Base-by-base conservation (phyloP, 2,888 invertebrate genomes). In the Dryadula phaetusa region DNA sequence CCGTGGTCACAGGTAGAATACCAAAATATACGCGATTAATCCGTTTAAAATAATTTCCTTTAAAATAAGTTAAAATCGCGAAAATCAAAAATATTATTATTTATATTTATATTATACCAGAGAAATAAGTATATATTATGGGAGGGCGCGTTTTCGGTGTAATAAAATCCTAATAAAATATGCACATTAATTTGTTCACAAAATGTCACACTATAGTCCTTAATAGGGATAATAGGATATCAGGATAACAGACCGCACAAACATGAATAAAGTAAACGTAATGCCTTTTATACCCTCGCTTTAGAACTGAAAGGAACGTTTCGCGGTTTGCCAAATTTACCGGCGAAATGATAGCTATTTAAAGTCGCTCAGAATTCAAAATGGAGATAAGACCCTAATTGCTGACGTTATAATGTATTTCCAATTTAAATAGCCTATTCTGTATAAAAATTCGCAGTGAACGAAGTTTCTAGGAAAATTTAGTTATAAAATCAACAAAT, bases 141-240 rank as follows among this genome's bases (percentile, higher is more conserved):
- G n/a, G n/a, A n/a, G n/a, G n/a, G n/a, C n/a, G n/a, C 18, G 8
- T 18, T 2, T 8, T 18, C 18, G 8, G 44, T 16, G 5, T 25
- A 28, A 32, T 53, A 32, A 42, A 42, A 53, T 3, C 20, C 20
- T 2, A n/a, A 44, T 14, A 6, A 34, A 34, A 34, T 34, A 22
- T 22, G 8, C 10, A 22, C 20, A n/a, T 54, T 28, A 16, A 52
- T 47, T 47, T 64, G 64, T 28, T 28, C 18, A 20, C 40, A 47
- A 47, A 42, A 65, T 65, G 49, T 60, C 32, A n/a, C 42, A 40
- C 37, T 58, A 49, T 49, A 49, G 20, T 40, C 47, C 22, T 82
- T 77, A 84, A 77, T 77, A 81, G 81, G 75, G 79, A 75, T 73
- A 78, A 79, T 79, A 77, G 77, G 75, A 28, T 78, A 83, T 81